Evolutionary conservation across 1,140 invertebrate genomes (phyloP), one percentile per base, ranked within the genome.

Genomic region (Apocrypta bakeri): DNA sequence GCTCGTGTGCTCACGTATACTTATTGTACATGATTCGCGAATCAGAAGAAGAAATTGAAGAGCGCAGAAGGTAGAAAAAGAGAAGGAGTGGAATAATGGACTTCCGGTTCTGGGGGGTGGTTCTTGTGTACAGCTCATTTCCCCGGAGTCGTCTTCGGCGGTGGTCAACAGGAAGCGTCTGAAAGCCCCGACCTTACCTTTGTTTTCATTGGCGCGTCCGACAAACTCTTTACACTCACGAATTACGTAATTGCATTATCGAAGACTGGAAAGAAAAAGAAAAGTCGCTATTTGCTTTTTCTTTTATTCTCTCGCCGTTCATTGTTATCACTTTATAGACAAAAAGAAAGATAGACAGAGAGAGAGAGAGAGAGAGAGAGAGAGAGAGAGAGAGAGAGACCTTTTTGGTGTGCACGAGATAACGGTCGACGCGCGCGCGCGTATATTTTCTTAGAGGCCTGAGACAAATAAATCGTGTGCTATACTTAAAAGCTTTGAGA

Each of bases 201-300:
- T 75, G 80, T 81, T 81, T 81, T 81, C 80, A 75, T 81, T 81
- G 72, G 80, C 71, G 79, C 79, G 79, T 48, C 80, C 25, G 40
- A 81, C 56, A 81, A 81, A 81, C 80, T 76, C 48, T 75, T 75
- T 69, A 69, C 66, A 40, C 80, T 64, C 71, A 74, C 79, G 48
- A 81, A 81, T 81, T 81, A 74, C 56, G 71, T 66, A 81, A 76
- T 81, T 75, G 72, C 63, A 64, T 75, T 72, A 72, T 79, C 68
- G 66, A 72, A 61, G 42, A 37, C 33, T 27, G 48, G 17, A 71
- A 21, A 7, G 37, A 71, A 69, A 56, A n/a, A 56, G 48, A 66
- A 66, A 66, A 56, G 21, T 33, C 12, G 29, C 63, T 79, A 25
- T 72, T 72, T n/a, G 24, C 27, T 79, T 63, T 79, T 48, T 48